A percentile compares a stretch with the other conserved stretches of the same genome.
Evolutionary conservation across 2,797 vertebrate species (phyloP).

Genomic region (Ctenopoma kingsleyae): DNA sequence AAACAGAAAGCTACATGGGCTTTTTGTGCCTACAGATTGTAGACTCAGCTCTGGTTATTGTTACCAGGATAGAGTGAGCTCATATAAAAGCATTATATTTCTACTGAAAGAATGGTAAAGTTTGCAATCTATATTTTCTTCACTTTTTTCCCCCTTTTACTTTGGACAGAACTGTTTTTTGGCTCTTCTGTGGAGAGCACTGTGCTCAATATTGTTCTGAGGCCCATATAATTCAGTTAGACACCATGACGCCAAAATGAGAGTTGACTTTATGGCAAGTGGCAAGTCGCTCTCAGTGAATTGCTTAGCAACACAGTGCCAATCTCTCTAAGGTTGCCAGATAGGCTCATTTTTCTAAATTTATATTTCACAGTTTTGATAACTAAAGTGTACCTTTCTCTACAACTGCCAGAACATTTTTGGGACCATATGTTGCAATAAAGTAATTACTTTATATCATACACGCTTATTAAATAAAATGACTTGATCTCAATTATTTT

Average conservation of each 20-base stretch:
- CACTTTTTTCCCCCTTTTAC: background rate
- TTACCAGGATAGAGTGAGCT: background rate
- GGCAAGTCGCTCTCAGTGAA: slow-evolving; percentile 41
- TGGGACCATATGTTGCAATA: background rate
- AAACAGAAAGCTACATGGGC: no score
- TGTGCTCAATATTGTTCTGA: slow-evolving; percentile 35
- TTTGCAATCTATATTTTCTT: background rate
- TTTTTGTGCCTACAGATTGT: background rate
- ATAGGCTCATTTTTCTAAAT: slow-evolving; percentile 41
- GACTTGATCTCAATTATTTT: background rate
- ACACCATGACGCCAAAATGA: slow-evolving; percentile 51
- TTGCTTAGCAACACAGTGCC: slow-evolving; percentile 65
- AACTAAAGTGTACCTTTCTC: slow-evolving; percentile 3
- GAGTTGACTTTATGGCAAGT: slow-evolving; percentile 49
- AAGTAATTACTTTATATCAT: background rate
- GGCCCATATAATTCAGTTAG: slow-evolving; percentile 52
- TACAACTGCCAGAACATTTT: background rate
- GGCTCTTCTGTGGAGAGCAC: slow-evolving; percentile 14
- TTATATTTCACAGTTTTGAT: slow-evolving; percentile 31
- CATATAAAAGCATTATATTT: slow-evolving; percentile 1
- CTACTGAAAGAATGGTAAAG: slow-evolving; percentile 1
- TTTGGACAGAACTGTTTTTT: background rate
- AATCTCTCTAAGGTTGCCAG: slow-evolving; percentile 37
- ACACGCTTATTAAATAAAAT: background rate
- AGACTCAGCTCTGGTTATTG: background rate